Percentiles rank a stretch among this genome's conserved stretches.
phyloP scores from a whole-genome alignment of 2,113 vertebrate genomes.

The Leucosticte australis region DNA sequence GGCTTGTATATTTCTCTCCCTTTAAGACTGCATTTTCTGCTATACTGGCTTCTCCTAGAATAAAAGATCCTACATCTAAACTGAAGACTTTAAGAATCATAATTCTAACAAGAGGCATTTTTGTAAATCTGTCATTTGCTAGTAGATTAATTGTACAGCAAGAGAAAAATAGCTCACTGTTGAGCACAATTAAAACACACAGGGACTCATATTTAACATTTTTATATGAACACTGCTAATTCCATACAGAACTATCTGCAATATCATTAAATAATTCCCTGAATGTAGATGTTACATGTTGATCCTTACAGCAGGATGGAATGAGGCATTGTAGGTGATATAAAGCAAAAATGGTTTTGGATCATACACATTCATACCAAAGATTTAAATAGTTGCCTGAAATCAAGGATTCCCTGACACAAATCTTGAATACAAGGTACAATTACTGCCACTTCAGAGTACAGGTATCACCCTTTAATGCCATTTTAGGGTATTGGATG shows the following conservation, averaged over 20 bases:
- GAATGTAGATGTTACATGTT: neutral
- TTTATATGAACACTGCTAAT: neutral
- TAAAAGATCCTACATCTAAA: neutral
- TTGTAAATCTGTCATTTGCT: neutral
- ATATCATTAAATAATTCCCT: neutral
- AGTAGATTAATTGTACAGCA: neutral
- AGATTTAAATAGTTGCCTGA: neutral
- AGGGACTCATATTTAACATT: neutral
- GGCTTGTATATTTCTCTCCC: neutral
- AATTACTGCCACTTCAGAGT: neutral
- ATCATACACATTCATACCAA: neutral
- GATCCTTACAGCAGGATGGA: neutral
- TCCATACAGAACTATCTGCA: neutral
- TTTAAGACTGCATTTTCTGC: neutral
- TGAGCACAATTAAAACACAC: neutral
- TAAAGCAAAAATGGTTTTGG: neutral
- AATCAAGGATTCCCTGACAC: neutral
- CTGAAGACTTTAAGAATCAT: neutral
- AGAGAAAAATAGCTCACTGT: neutral
- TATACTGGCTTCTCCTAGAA: neutral
- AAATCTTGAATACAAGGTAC: neutral
- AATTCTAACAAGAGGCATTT: neutral
- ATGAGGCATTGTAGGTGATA: neutral
- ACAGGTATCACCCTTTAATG: neutral
- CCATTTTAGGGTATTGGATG: neutral